Base-by-base conservation (phyloP, 1,140 invertebrate species). In the Euglossa dilemma region DNA sequence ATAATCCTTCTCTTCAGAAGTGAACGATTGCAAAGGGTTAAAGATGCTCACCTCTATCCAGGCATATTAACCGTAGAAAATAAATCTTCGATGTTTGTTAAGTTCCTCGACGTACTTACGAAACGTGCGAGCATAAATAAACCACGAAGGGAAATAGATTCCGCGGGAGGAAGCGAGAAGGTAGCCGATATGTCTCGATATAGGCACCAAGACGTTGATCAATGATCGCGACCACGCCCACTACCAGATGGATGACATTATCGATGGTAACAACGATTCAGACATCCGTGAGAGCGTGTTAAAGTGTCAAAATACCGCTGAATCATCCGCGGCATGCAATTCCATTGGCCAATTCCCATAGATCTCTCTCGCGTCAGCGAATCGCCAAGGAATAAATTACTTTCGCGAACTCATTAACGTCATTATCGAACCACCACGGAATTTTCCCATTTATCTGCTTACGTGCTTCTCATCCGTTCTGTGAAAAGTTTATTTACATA, bases 171-270 rank as follows among this genome's bases (percentile, higher is more conserved):
- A 57, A 57, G 8, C 11, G 6, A 25, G 23, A 9, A 69, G 50
- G 25, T 57, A 56, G 52, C 18, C 36, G 52, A 69, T 57, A 47
- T 12, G 52, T 14, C 28, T 78, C 36, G n/a, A 16, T 45, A 36
- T 69, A 69, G 14, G 52, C n/a, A 57, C 64, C 5, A 69, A 78
- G 76, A 69, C 50, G 50, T 57, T 78, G 76, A 78, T 78, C 64
- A 57, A 78, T 78, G 76, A 78, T 69, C 63, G 36, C 9, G 36
- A 57, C 36, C 64, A 57, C 64, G 64, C 76, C 76, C n/a, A 47
- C 64, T 57, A 69, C 52, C 36, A 52, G 36, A 78, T 57, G 64
- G 61, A 78, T 57, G 76, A 78, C 76, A 67, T 47, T 69, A 78
- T 78, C 64, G 76, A 69, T 54, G 54, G 54, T 45, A 69, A 57